Evolutionary conservation across 2,888 invertebrate species (phyloP), one percentile per base, ranked within the genome.

Genomic region (Hydrotaea cyrtoneurina): DNA sequence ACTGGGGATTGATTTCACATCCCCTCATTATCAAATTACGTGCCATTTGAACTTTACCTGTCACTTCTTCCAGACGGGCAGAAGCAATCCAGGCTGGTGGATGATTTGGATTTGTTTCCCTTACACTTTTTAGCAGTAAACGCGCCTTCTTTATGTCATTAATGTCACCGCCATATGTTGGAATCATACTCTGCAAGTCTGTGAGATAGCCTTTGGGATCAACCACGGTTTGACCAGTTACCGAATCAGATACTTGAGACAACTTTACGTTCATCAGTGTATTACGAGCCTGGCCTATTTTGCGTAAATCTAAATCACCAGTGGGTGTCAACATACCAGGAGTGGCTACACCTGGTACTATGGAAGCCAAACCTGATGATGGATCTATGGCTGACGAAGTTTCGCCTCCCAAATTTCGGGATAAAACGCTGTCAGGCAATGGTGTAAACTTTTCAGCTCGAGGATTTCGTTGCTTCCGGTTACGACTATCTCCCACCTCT

Each of bases 131-230:
- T 55, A 99, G 92, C 55, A 99, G 92, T 78, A 99, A 93, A 79
- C 99, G 94, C 0, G 99, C 99, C 91, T 99, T 99, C 92, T 99
- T 99, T 15, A 99, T 98, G 90, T 99, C 99, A 92, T 98, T 98
- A 57, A 99, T 98, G 91, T 99, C 99, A 2, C 99, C 99, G 0
- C 99, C 99, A 90, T 99, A 98, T 0, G 98, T 97, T 0, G 99
- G 99, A 89, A 99, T 97, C 99, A 99, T 99, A 23, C 98, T 98
- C 91, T 99, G 99, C 69, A 99, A 93, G 92, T 99, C 99, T 0
- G 99, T 99, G n/a, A 99, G 94, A 91, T 99, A 99, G 1, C 99
- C 99, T 92, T 99, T 99, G 0, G 99, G 99, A 93, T 99, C 99
- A 0, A 99, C 99, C 0, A 99, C 99, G 0, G 99, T 99, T 93